A percentile compares a stretch with the other conserved stretches of the same genome.
Evolutionary conservation across 2,113 vertebrate species (phyloP).

Genomic region (Sphyrna mokarran): DNA sequence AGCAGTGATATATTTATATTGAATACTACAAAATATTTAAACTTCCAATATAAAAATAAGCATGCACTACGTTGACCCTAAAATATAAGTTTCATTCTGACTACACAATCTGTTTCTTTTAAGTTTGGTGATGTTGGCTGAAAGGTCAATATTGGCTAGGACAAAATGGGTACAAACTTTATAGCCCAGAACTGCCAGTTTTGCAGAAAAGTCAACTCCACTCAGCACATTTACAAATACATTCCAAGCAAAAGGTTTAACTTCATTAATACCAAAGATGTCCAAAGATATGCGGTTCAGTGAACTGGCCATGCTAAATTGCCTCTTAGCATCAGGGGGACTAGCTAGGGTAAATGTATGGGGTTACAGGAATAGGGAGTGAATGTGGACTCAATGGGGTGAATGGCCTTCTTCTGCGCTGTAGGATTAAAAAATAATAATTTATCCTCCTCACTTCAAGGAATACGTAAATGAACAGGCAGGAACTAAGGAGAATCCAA

Average conservation of each 20-base stretch:
- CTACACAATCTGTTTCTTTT: not conserved
- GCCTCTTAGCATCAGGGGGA: no score
- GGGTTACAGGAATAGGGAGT: no score
- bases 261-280: not conserved
- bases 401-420: no score
- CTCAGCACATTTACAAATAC: not conserved
- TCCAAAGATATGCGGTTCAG: no score
- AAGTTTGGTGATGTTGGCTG: not conserved
- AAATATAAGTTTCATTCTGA: not conserved
- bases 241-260: not conserved
- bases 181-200: not conserved
- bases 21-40: not conserved
- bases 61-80: not conserved
- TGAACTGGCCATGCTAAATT: no score
- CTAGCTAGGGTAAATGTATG: no score
- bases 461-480: not conserved
- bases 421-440: no score
- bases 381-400: no score
- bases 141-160: not conserved
- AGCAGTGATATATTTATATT: not conserved
- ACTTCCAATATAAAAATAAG: not conserved
- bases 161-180: not conserved
- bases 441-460: not conserved
- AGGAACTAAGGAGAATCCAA: not conserved
- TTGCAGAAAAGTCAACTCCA: not conserved